These are phyloP conservation scores for Loripinus fragilis DNA, from an alignment of 2,888 invertebrate genomes.

Conservation along the genomic window DNA sequence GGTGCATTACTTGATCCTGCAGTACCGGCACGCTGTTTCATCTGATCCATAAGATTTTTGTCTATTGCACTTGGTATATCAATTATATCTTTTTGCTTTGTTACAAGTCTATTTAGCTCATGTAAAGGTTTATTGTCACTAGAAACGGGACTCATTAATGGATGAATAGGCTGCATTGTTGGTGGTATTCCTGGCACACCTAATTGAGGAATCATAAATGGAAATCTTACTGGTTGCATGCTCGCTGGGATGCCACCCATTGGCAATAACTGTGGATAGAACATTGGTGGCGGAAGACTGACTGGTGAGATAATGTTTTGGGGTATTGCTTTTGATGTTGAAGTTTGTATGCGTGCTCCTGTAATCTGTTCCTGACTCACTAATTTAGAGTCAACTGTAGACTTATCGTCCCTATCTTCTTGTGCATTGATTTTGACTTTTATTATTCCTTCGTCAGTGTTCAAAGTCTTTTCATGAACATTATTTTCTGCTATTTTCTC, in stretches of 20 bases:
- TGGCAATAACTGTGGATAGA: constrained; percentile 61
- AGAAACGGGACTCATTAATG: constrained; percentile 15
- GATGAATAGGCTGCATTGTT: constrained; percentile 40
- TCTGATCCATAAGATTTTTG: not conserved
- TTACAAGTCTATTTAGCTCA: constrained; percentile 40
- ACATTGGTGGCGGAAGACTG: constrained; percentile 53
- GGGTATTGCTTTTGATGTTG: not conserved
- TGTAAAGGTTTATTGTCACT: constrained; percentile 39
- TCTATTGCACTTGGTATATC: constrained; percentile 23
- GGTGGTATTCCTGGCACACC: constrained; percentile 44
- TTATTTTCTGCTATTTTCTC: not conserved
- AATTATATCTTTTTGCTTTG: constrained; percentile 32
- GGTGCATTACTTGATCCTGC: constrained; percentile 17
- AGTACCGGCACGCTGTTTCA: constrained; percentile 26
- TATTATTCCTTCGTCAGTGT: not conserved
- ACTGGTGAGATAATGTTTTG: constrained; percentile 38
- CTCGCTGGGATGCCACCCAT: constrained; percentile 49
- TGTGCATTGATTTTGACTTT: not conserved
- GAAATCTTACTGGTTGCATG: constrained; percentile 47
- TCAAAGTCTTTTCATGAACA: not conserved
- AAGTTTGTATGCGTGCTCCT: not conserved
- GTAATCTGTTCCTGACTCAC: not conserved
- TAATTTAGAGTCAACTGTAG: not conserved
- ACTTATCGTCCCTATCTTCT: not conserved
- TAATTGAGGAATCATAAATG: constrained; percentile 58